These are phyloP conservation scores for Corbicula japonica DNA, from an alignment of 2,888 invertebrate species.

Conservation along the genomic window DNA sequence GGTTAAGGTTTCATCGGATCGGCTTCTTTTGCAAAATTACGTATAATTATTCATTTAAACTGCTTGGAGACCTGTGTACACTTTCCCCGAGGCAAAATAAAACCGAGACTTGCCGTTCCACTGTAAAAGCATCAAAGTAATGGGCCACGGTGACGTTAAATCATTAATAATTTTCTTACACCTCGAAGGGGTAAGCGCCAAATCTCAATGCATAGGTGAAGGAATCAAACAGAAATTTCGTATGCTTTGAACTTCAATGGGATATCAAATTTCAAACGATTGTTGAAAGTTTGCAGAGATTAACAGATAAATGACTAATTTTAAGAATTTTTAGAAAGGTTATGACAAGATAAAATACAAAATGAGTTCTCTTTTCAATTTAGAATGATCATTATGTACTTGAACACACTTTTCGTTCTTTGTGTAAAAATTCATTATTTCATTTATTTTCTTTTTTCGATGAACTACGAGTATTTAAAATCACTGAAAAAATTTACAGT, in stretches of 20 bases:
- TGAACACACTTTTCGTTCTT: slow-evolving; percentile 13
- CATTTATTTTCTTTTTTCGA: no score
- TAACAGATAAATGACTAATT: slow-evolving; percentile 36
- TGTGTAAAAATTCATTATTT: no score
- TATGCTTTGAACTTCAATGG: slow-evolving; percentile 46
- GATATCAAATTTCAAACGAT: slow-evolving; percentile 37
- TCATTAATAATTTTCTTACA: slow-evolving; percentile 38
- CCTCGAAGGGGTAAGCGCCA: not conserved
- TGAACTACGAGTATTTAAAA: no score
- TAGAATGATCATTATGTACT: slow-evolving; percentile 27
- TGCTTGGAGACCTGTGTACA: slow-evolving; percentile 18
- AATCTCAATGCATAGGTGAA: slow-evolving; percentile 24
- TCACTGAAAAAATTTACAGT: no score
- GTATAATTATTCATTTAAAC: slow-evolving; percentile 39
- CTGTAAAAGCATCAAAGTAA: slow-evolving; percentile 19
- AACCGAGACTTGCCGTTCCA: slow-evolving; percentile 1
- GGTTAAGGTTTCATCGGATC: slow-evolving; percentile 17
- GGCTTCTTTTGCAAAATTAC: slow-evolving; percentile 25
- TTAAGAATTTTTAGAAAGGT: slow-evolving; percentile 40
- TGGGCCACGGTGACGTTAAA: slow-evolving; percentile 28
- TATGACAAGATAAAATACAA: slow-evolving; percentile 37
- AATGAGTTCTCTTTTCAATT: slow-evolving; percentile 32
- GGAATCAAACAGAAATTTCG: slow-evolving; percentile 11
- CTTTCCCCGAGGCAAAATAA: slow-evolving; percentile 24
- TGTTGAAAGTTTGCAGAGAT: slow-evolving; percentile 22